A percentile compares a stretch with the other conserved stretches of the same genome.
Conservation (phyloP, 2,888 invertebrate genomes). For the Hirtodrosophila confusa region DNA sequence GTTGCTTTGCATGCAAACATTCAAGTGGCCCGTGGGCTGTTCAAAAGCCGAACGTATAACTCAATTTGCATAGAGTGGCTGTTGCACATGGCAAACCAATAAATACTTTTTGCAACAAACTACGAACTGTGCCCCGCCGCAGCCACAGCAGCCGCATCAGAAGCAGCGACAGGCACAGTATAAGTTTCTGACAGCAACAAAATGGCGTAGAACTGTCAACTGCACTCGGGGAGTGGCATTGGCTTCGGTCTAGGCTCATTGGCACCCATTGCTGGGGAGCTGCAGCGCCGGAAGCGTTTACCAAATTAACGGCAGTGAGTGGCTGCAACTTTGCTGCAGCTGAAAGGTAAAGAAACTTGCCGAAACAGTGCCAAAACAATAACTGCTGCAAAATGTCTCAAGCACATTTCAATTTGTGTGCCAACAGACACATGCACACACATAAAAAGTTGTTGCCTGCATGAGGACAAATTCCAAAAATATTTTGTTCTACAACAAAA, state of each 20-base stretch:
- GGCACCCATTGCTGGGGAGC: constrained; percentile 16
- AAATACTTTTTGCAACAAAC: constrained; percentile 79
- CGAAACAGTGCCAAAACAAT: constrained; percentile 63
- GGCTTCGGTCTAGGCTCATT: constrained; percentile 17
- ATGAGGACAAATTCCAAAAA: constrained; percentile 69
- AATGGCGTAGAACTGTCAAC: constrained; percentile 72
- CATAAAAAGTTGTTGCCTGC: constrained; percentile 47
- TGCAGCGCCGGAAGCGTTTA: constrained; percentile 55
- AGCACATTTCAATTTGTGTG: constrained; percentile 74
- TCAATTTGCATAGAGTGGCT: constrained; percentile 75
- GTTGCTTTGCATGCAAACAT: constrained; percentile 50
- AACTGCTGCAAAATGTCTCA: constrained; percentile 69
- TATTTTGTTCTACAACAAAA: constrained; percentile 72
- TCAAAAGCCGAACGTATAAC: constrained; percentile 59
- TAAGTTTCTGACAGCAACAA: constrained; percentile 78
- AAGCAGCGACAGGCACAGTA: constrained; percentile 41
- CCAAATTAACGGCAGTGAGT: constrained; percentile 72
- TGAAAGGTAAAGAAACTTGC: constrained; percentile 53
- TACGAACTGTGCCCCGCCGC: constrained; percentile 54
- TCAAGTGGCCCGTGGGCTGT: constrained; percentile 24
- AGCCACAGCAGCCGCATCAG: constrained; percentile 17
- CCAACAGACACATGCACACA: constrained; percentile 7
- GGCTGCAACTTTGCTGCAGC: constrained; percentile 66
- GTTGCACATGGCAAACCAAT: constrained; percentile 68
- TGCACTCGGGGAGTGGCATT: constrained; percentile 46